Evolutionary conservation across 2,888 invertebrate genomes (phyloP), one percentile per base, ranked within the genome.

Genomic region (Hanleya hanleyi): DNA sequence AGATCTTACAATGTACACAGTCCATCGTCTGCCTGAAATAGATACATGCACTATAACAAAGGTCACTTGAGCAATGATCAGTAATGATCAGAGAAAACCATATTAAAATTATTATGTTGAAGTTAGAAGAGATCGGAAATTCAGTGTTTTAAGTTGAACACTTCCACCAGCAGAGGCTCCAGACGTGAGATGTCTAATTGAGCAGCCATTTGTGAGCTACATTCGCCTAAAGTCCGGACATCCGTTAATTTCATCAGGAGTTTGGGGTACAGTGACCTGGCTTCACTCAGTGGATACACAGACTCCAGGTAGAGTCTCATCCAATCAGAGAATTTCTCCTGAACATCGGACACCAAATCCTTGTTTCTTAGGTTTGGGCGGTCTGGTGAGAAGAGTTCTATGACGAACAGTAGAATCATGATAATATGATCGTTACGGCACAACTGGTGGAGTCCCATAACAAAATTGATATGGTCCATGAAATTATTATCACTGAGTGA

Each of bases 221-320:
- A 79, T 68, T 87, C 86, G 15, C 88, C 87, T 0, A 89, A 79
- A 69, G 90, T 88, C 15, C 91, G 84, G 18, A 92, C 87, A 76
- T 91, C 91, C 12, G 90, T 83, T 29, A 92, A 81, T 72, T 91
- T 91, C 69, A 90, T 83, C 32, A 92, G 83, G n/a, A 92, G 82
- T 77, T 89, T 87, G 4, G 91, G 89, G 83, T 89, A 90, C 29
- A 91, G 74, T 9, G 76, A 66, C 37, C 95, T 95, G 0, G 96
- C 97, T 87, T 97, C 96, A 87, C 95, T 96, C 64, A 96, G 95
- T 1, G 89, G 86, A 69, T 89, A 83, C n/a, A 0, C 94, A 93
- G 90, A 92, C 94, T 96, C 78, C 94, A 94, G 90, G 94, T 96
- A 91, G 90, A 96, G 96, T 77, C 96, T 93, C 78, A 96, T 93